Percentiles rank a stretch among this genome's conserved stretches.
Evolutionary conservation across 2,888 invertebrate species (phyloP).

Genomic region (Diachrysia chrysitis): DNA sequence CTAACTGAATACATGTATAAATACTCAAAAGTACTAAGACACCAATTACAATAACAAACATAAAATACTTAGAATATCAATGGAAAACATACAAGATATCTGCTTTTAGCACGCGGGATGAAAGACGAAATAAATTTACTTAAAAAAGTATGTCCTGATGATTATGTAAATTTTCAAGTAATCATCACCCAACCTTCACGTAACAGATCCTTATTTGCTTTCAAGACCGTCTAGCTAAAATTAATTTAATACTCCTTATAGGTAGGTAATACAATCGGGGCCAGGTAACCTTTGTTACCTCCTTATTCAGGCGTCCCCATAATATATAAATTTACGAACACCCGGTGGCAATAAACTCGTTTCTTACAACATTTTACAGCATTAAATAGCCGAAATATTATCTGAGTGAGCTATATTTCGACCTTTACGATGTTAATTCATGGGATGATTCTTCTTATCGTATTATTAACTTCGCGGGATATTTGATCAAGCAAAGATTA

Average conservation of each 20-base stretch:
- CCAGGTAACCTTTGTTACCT: slow-evolving; percentile 35
- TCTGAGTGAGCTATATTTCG: slow-evolving; percentile 40
- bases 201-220: not conserved
- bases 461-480: not conserved
- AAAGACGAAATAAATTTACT: too few relatives aligned
- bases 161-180: not conserved
- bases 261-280: slow-evolving; percentile 24
- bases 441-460: slow-evolving; percentile 47
- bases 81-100: too few relatives aligned
- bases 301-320: slow-evolving; percentile 29
- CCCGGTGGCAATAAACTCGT: slow-evolving; percentile 57
- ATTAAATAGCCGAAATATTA: slow-evolving; percentile 49
- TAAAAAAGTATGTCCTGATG: too few relatives aligned
- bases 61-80: too few relatives aligned
- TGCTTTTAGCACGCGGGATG: too few relatives aligned
- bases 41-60: too few relatives aligned
- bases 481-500: slow-evolving; percentile 2
- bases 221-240: slow-evolving; percentile 4
- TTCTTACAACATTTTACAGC: slow-evolving; percentile 47
- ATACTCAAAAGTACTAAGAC: too few relatives aligned
- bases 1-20: too few relatives aligned
- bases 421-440: slow-evolving; percentile 51
- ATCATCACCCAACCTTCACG: not conserved
- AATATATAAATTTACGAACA: slow-evolving; percentile 55
- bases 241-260: slow-evolving; percentile 17